Conservation (phyloP, 1,140 invertebrate species). For the Apis cerana region DNA sequence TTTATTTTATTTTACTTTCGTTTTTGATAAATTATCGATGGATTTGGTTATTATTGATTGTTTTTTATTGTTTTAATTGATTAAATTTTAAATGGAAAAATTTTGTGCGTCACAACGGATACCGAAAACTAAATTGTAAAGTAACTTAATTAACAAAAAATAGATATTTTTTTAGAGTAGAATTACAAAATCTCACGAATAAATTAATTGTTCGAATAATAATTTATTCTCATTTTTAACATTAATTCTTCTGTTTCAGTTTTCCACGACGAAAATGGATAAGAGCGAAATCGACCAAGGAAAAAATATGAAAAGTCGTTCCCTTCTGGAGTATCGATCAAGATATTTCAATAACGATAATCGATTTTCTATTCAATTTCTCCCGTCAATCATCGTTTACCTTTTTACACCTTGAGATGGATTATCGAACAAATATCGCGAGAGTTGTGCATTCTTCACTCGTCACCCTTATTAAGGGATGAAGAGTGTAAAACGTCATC, state of each 20-base stretch:
- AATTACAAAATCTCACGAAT: too few species aligned
- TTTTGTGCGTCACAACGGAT: too few species aligned
- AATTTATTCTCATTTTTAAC: background rate
- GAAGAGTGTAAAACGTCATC: background rate
- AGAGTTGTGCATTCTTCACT: background rate
- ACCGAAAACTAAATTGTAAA: too few species aligned
- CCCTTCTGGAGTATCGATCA: conserved; percentile 18
- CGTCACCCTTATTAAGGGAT: background rate
- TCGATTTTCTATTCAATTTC: conserved; percentile 65
- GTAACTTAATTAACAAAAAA: too few species aligned
- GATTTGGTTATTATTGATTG: too few species aligned
- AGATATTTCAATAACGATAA: conserved; percentile 43
- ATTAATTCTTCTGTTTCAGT: conserved; percentile 3
- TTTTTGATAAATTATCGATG: too few species aligned
- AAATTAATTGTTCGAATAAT: too few species aligned
- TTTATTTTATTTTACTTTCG: too few species aligned
- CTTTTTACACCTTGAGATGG: conserved; percentile 5
- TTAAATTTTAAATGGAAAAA: too few species aligned
- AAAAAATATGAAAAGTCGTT: conserved; percentile 19
- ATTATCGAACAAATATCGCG: conserved; percentile 31
- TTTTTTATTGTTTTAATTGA: too few species aligned
- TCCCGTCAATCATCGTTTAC: conserved; percentile 43
- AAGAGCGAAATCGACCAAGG: background rate
- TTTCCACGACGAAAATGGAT: background rate
- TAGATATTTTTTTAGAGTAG: too few species aligned